phyloP scores from a whole-genome alignment of 1,140 invertebrate species.

The Neodiprion fabricii region DNA sequence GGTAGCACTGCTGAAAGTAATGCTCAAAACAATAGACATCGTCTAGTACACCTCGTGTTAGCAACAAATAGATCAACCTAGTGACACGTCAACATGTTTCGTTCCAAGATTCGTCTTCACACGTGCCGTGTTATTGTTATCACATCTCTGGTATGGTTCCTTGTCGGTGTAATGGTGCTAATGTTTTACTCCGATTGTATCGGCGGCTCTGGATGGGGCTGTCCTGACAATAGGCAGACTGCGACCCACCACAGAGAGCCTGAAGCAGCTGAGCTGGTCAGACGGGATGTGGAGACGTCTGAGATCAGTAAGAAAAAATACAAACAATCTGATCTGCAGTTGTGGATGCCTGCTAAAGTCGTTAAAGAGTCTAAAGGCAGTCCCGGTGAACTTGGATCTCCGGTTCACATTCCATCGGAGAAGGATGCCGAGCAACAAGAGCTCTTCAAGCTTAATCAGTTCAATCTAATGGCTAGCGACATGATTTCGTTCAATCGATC shows the following conservation, averaged over 20 bases:
- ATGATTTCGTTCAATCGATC: slow-evolving; percentile 97
- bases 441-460: slow-evolving; percentile 97
- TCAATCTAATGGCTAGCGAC: slow-evolving; percentile 97
- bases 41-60: background rate
- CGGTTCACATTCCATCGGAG: slow-evolving; percentile 85
- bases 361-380: slow-evolving; percentile 71
- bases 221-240: slow-evolving; percentile 48
- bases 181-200: slow-evolving; percentile 94
- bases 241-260: slow-evolving; percentile 23
- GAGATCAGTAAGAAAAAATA: slow-evolving; percentile 49
- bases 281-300: slow-evolving; percentile 20
- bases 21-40: background rate
- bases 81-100: slow-evolving; percentile 71
- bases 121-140: slow-evolving; percentile 93
- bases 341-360: slow-evolving; percentile 75
- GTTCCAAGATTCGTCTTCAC: slow-evolving; percentile 87
- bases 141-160: slow-evolving; percentile 95
- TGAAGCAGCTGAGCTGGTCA: slow-evolving; percentile 28
- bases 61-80: no score
- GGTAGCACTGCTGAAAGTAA: background rate
- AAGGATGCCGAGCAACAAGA: slow-evolving; percentile 89
- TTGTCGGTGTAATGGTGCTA: slow-evolving; percentile 89
- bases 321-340: slow-evolving; percentile 64
- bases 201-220: slow-evolving; percentile 72
- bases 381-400: slow-evolving; percentile 88